Base-by-base conservation (phyloP, 37 sponge, comb jelly and placozoan genomes). In the Bolinopsis microptera region DNA sequence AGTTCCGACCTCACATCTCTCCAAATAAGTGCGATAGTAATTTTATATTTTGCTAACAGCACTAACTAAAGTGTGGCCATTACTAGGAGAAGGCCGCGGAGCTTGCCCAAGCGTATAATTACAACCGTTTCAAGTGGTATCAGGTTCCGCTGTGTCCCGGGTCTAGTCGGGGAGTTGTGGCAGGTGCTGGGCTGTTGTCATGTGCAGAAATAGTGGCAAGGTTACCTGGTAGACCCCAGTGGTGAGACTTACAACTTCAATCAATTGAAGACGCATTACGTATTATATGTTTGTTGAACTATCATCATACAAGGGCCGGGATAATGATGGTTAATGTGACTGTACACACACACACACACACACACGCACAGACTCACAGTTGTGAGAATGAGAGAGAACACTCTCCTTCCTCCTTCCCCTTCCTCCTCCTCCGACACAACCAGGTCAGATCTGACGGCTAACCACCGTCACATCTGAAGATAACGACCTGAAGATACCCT, bases 61-160 rank as follows among this genome's bases (percentile, higher is more conserved):
- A 48, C 61, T 48, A 48, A 48, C 61, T 48, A 48, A 48, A 48
- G 61, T 48, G 61, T 48, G 61, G 13, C 61, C 61, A 48, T 48
- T 48, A 48, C 61, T 48, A 48, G n/a, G n/a, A n/a, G 61, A 48
- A 48, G 61, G 61, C 61, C 61, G 61, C 61, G 13, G 61, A 5
- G 74, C 74, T 70, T 70, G 74, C 30, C 74, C 74, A 70, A 70
- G 74, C 74, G 74, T 70, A 70, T 28, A 70, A 70, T 70, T 70
- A 70, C 25, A 3, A 26, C 2, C 30, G 74, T 70, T 70, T 70
- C 74, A 22, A 70, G 30, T 70, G 74, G 74, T 70, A 26, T 70
- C 74, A 26, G 3, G 74, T 70, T 70, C 28, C 74, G 2, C 74
- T 13, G 9, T 18, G 61, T n/a, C 61, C 5, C 13, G 61, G 61